Evolutionary conservation across 1,140 invertebrate species (phyloP).

Genomic region (Reticulitermes speratus): DNA sequence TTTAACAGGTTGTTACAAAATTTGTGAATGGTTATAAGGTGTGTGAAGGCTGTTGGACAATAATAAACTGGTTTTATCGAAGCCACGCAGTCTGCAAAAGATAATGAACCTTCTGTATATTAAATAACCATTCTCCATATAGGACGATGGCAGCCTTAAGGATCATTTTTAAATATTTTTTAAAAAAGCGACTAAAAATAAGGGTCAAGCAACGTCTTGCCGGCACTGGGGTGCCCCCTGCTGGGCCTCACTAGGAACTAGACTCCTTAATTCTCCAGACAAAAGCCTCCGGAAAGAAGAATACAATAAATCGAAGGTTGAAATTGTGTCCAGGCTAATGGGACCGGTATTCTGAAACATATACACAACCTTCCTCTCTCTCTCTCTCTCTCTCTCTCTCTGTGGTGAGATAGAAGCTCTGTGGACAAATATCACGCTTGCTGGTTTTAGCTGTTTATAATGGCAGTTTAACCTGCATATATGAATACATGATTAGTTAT

Average conservation of each 20-base stretch:
- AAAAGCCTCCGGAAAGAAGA: neutral
- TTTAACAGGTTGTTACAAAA: too few relatives aligned
- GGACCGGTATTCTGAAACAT: neutral
- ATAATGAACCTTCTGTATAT: neutral
- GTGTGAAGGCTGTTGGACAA: too few relatives aligned
- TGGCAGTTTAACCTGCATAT: constrained; percentile 15
- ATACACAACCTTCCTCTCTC: too few relatives aligned
- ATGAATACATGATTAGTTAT: constrained; percentile 14
- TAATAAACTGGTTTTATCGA: too few relatives aligned
- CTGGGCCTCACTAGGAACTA: neutral
- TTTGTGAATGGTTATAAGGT: too few relatives aligned
- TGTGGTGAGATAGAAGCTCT: neutral
- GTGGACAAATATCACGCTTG: constrained; percentile 4
- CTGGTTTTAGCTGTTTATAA: constrained; percentile 8
- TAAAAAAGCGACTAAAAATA: neutral
- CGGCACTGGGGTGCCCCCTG: neutral
- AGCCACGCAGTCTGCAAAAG: too few relatives aligned
- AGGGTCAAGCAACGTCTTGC: neutral
- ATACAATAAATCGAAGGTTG: neutral
- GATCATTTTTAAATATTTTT: too few relatives aligned
- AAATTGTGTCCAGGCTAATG: neutral
- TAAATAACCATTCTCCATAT: neutral
- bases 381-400: neutral
- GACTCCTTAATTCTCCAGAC: constrained; percentile 9
- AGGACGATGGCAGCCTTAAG: neutral